phyloP scores from a whole-genome alignment of 2,797 vertebrate species.

The Bryconaethiops microstoma region DNA sequence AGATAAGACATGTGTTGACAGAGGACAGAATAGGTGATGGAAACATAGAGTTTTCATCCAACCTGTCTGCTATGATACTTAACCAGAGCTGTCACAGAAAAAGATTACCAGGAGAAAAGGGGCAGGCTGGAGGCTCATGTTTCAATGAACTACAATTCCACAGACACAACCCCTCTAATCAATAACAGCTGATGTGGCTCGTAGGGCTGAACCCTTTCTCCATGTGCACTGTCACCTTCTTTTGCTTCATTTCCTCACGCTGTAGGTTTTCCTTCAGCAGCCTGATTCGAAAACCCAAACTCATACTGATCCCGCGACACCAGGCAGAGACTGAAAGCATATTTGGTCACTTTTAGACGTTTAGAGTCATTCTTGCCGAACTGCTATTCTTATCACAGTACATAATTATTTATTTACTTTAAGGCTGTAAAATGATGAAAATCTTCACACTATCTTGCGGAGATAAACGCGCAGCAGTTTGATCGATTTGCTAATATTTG shows the following conservation, averaged over 20 bases:
- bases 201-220: constrained; percentile 61
- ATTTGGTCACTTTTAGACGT: no score
- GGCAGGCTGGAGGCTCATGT: constrained; percentile 55
- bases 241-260: constrained; percentile 13
- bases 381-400: neutral
- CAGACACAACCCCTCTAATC: constrained; percentile 68
- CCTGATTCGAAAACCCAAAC: neutral
- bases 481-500: no score
- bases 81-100: constrained; percentile 50
- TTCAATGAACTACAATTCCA: constrained; percentile 68
- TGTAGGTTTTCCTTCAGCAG: neutral
- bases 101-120: constrained; percentile 53
- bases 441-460: no score
- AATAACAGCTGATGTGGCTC: constrained; percentile 71
- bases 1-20: constrained; percentile 61
- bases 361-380: neutral
- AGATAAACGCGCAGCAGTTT: no score
- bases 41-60: constrained; percentile 18
- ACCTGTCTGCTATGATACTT: constrained; percentile 36
- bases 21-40: constrained; percentile 46
- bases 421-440: no score
- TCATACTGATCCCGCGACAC: neutral
- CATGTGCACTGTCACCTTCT: constrained; percentile 43
- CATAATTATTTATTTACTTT: neutral
- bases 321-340: neutral